phyloP scores from a whole-genome alignment of 2,888 invertebrate genomes.

The Poecilus cupreus region DNA sequence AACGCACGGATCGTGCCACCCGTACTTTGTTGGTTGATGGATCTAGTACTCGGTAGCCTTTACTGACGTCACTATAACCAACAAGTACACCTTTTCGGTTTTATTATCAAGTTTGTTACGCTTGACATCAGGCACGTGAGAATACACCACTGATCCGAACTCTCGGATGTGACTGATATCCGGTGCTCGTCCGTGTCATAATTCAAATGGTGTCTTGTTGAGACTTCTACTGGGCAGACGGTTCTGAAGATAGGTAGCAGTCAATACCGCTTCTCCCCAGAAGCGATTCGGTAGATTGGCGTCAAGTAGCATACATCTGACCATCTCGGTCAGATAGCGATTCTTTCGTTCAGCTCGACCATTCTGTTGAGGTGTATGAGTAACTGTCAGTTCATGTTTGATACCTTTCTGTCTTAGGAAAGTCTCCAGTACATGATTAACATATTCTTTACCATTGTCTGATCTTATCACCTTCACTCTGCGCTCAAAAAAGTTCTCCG shows the following conservation, averaged over 20 bases:
- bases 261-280: conserved; percentile 28
- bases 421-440: conserved; percentile 58
- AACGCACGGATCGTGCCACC: not conserved
- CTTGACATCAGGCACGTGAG: not conserved
- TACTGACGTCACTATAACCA: not conserved
- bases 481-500: conserved; percentile 53
- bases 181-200: not conserved
- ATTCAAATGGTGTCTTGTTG: not conserved
- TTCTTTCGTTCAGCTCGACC: conserved; percentile 13
- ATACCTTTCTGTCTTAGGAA: conserved; percentile 64
- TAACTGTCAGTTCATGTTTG: conserved; percentile 55
- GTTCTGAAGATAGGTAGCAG: conserved; percentile 34
- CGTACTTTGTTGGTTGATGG: not conserved
- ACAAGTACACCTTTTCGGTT: not conserved
- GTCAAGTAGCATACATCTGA: conserved; percentile 30
- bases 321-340: conserved; percentile 14
- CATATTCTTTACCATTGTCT: conserved; percentile 64
- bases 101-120: conserved; percentile 3
- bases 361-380: conserved; percentile 7
- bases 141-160: conserved; percentile 3
- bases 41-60: conserved; percentile 6
- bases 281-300: conserved; percentile 4
- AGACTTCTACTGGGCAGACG: not conserved
- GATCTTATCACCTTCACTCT: conserved; percentile 61
- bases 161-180: conserved; percentile 22